phyloP scores from a whole-genome alignment of 2,888 invertebrate species.

The Helleia helle region DNA sequence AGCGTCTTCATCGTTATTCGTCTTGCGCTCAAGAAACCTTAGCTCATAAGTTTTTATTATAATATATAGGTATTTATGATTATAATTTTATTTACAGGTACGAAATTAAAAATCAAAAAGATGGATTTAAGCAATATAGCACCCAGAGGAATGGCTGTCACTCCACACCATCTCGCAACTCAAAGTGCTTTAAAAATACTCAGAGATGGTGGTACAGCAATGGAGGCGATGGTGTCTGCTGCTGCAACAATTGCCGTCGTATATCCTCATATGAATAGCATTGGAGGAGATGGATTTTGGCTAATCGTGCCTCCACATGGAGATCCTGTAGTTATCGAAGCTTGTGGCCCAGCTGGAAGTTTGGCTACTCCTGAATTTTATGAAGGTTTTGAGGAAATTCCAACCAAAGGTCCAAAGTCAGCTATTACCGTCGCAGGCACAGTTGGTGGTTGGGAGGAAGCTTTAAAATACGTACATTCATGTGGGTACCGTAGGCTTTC shows the following conservation, averaged over 20 bases:
- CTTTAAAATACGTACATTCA: constrained; percentile 49
- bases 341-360: constrained; percentile 52
- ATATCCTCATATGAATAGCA: constrained; percentile 58
- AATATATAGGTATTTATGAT: background rate
- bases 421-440: constrained; percentile 57
- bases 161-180: constrained; percentile 57
- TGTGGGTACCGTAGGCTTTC: constrained; percentile 46
- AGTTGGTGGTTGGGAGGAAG: constrained; percentile 59
- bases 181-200: constrained; percentile 52
- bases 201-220: constrained; percentile 54
- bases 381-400: constrained; percentile 35
- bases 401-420: constrained; percentile 44
- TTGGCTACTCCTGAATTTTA: constrained; percentile 44
- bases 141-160: constrained; percentile 52
- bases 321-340: constrained; percentile 54
- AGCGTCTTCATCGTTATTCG: too few species aligned
- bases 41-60: too few species aligned
- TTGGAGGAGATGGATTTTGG: constrained; percentile 62
- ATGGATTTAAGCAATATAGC: constrained; percentile 40
- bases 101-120: too few species aligned
- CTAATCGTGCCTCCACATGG: constrained; percentile 52
- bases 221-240: constrained; percentile 57
- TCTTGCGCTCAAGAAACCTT: too few species aligned
- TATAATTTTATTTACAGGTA: too few species aligned
- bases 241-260: constrained; percentile 58